Base-by-base conservation (phyloP, 2,113 vertebrate genomes). In the Arizona elegans region DNA sequence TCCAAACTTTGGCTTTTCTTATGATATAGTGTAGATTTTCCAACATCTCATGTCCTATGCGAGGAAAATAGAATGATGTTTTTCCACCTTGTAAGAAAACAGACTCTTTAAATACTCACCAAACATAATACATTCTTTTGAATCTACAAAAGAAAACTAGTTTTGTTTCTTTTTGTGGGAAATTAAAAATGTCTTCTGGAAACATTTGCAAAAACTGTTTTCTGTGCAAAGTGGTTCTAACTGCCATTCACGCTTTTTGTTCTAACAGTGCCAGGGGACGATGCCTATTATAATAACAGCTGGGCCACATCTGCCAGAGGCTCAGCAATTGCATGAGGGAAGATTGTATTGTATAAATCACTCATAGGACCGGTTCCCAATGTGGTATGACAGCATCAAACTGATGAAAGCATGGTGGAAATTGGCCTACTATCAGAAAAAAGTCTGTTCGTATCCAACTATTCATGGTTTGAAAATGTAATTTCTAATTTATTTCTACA, bases 131-230 rank as follows among this genome's bases (percentile, higher is more conserved):
- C 59, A 87, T 94, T 94, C 91, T 88, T 88, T 91, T 62, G 94
- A 86, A 11, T 38, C 0, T 0, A 0, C 93, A 93, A 88, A 11
- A 0, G 1, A 93, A 62, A 58, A 47, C 59, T 62, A 92, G 94
- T 53, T 11, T 58, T 94, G 88, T 53, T 85, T 0, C 24, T 91
- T 90, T 0, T 91, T 21, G 8, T 81, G 33, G 33, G 17, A 81
- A 93, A 91, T 24, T 90, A 53, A 93, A 94, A 94, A 54, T 26
- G 19, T 43, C 56, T 1, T 88, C 21, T 88, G 92, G 90, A 96
- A 92, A 56, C 90, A 0, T 0, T 24, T 87, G 52, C 53, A 90
- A 88, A 58, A 85, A 58, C 29, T 53, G 1, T 89, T 52, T 5
- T 15, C 88, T 65, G 0, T 5, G 89, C 93, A 94, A 94, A 91